Evolutionary conservation across 2,113 vertebrate genomes (phyloP).

Genomic region (Xenopus borealis): DNA sequence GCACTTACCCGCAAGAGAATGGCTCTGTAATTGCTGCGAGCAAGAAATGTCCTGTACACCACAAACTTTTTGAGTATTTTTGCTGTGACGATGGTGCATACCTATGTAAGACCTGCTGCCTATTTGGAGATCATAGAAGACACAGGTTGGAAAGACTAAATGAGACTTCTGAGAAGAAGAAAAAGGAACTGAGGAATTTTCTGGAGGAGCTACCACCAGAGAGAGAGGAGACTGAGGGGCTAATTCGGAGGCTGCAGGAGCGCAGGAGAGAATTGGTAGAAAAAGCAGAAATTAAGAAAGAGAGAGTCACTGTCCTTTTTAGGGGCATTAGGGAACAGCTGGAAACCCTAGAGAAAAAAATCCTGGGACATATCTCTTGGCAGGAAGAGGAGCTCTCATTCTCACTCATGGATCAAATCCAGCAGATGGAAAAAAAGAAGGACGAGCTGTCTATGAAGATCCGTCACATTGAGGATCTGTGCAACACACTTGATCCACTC

Average conservation of each 20-base stretch:
- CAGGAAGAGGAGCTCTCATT: not conserved
- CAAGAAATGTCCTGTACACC: conserved; percentile 71
- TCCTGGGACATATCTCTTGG: not conserved
- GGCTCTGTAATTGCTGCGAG: conserved; percentile 49
- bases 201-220: not conserved
- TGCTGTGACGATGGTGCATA: conserved; percentile 48
- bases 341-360: not conserved
- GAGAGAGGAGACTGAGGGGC: not conserved
- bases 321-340: no score
- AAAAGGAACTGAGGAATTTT: not conserved
- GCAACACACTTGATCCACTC: not conserved
- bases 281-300: not conserved
- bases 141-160: not conserved
- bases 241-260: no score
- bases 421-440: no score
- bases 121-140: not conserved
- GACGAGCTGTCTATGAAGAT: no score
- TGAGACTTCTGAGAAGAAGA: not conserved
- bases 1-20: not conserved
- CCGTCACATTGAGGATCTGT: no score
- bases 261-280: not conserved
- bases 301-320: not conserved
- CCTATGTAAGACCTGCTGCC: not conserved
- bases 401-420: not conserved
- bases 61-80: conserved; percentile 74